Evolutionary conservation across 2,113 vertebrate genomes (phyloP).

Genomic region (Benitochromis conjunctus): DNA sequence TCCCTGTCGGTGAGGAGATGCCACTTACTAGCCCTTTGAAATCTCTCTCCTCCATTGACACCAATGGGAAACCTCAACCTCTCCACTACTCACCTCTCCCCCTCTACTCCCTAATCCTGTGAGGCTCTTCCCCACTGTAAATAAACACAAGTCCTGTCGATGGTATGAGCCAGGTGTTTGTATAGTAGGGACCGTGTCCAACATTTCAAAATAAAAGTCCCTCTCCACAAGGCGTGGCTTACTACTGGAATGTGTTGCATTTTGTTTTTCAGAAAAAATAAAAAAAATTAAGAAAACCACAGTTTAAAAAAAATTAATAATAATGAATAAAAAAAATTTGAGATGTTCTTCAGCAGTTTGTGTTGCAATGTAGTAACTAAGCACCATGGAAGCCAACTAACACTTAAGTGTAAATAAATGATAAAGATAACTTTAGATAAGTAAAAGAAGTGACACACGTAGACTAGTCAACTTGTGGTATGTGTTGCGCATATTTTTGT

Average conservation of each 20-base stretch:
- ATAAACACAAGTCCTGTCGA: conserved; percentile 68
- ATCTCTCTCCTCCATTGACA: conserved; percentile 4
- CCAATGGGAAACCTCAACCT: conserved; percentile 28
- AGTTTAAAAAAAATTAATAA: conserved; percentile 26
- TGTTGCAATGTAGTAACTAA: conserved; percentile 79
- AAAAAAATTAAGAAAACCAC: conserved; percentile 66
- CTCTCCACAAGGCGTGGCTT: conserved; percentile 67
- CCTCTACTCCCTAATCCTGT: conserved; percentile 10
- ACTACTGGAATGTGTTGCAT: conserved; percentile 81
- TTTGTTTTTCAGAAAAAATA: conserved; percentile 75
- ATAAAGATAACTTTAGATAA: conserved; percentile 75
- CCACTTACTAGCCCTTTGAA: conserved; percentile 22
- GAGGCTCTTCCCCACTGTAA: conserved; percentile 65
- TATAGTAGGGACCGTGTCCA: conserved; percentile 62
- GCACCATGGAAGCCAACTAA: conserved; percentile 78
- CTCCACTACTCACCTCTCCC: conserved; percentile 15
- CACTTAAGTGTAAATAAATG: conserved; percentile 76
- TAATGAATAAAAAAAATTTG: conserved; percentile 48
- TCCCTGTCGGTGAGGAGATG: conserved; percentile 40
- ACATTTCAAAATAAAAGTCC: conserved; percentile 63
- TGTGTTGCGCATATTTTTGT: conserved; percentile 80
- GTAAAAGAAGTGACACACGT: conserved; percentile 72
- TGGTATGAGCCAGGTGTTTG: conserved; percentile 68
- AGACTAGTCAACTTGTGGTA: conserved; percentile 79
- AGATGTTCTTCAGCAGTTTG: conserved; percentile 71